Conservation (phyloP, 2,888 invertebrate genomes). For the Hydrotaea diabolus region DNA sequence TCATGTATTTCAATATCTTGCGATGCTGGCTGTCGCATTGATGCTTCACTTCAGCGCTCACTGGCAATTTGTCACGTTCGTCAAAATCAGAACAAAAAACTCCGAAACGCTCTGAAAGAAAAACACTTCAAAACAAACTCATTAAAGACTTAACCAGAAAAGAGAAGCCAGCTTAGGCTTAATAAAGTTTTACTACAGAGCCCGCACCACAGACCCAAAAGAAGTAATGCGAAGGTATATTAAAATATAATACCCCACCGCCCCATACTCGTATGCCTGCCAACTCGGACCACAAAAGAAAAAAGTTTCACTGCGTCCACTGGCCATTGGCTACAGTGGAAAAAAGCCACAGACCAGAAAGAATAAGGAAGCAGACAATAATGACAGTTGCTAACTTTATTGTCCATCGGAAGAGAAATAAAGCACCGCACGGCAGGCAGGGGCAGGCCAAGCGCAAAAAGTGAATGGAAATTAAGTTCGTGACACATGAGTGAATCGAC, state of each 20-base stretch:
- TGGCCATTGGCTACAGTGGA: constrained; percentile 19
- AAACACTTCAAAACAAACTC: constrained; percentile 19
- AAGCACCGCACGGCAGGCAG: constrained; percentile 16
- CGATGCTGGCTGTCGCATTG: constrained; percentile 61
- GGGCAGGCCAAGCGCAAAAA: constrained; percentile 1
- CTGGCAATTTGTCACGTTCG: constrained; percentile 79
- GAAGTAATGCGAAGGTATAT: constrained; percentile 14
- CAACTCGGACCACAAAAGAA: background rate
- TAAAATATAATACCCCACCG: constrained; percentile 1
- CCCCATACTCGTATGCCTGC: background rate
- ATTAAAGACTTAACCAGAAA: constrained; percentile 57
- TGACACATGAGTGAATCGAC: constrained; percentile 65
- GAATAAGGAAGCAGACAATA: constrained; percentile 65
- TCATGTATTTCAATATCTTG: background rate
- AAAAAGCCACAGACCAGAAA: constrained; percentile 18
- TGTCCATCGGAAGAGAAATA: constrained; percentile 45
- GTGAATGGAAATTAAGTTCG: constrained; percentile 57
- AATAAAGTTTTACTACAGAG: constrained; percentile 52
- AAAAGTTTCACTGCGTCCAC: background rate
- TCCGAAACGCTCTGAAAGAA: constrained; percentile 35
- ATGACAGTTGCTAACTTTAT: constrained; percentile 64
- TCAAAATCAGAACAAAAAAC: constrained; percentile 23
- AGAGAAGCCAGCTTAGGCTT: constrained; percentile 22
- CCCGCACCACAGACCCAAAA: background rate
- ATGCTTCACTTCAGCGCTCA: constrained; percentile 76